A percentile compares a stretch with the other conserved stretches of the same genome.
Conservation (phyloP, 2,888 invertebrate species). For the Patella caerulea region DNA sequence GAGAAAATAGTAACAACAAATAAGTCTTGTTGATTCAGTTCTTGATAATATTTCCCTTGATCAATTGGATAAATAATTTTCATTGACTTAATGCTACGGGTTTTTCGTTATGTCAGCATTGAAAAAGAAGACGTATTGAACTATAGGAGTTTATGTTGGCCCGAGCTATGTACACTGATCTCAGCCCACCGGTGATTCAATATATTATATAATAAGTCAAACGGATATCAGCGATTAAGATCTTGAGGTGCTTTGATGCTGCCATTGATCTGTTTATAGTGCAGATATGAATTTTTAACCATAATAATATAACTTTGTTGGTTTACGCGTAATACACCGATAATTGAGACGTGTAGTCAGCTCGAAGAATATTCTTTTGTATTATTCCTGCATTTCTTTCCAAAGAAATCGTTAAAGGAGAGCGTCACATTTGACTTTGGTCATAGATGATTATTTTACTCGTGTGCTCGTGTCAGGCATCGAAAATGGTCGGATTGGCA, state of each 20-base stretch:
- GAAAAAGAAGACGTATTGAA: constrained; percentile 1
- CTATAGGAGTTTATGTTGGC: neutral
- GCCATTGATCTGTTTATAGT: neutral
- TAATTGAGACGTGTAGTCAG: no score
- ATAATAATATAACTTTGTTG: neutral
- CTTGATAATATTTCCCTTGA: constrained; percentile 5
- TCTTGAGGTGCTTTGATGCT: neutral
- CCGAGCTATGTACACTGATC: neutral
- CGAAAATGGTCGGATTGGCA: no score
- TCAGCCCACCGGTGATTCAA: neutral
- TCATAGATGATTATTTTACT: no score
- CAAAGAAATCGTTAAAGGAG: no score
- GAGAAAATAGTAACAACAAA: neutral
- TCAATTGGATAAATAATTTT: neutral
- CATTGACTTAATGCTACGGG: neutral
- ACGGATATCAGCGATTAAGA: neutral
- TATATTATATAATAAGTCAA: neutral
- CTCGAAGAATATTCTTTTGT: no score
- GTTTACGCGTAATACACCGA: no score
- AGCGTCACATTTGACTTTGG: no score
- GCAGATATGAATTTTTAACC: neutral
- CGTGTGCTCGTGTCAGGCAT: no score
- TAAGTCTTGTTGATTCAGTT: neutral
- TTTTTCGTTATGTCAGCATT: neutral
- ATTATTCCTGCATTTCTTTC: no score